phyloP scores from a whole-genome alignment of 2,113 vertebrate species.

The Malurus melanocephalus region DNA sequence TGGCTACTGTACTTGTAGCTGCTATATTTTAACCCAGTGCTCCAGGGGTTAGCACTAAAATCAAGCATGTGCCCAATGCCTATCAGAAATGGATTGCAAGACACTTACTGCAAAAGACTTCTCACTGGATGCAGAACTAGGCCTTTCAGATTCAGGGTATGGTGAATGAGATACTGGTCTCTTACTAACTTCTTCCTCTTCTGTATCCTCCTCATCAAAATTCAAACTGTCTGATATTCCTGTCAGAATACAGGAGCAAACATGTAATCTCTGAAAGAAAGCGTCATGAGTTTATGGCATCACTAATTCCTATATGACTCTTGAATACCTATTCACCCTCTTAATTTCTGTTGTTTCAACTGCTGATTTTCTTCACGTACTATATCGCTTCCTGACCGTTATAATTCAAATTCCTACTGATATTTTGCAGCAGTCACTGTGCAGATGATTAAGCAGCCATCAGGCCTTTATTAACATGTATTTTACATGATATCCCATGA shows the following conservation, averaged over 20 bases:
- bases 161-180: slow-evolving; percentile 67
- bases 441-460: background rate
- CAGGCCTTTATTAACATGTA: background rate
- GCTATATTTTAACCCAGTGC: background rate
- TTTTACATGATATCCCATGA: background rate
- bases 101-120: slow-evolving; percentile 80
- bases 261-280: background rate
- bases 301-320: background rate
- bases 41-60: background rate
- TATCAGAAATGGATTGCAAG: background rate
- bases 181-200: slow-evolving; percentile 71
- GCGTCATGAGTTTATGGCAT: background rate
- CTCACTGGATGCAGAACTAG: slow-evolving; percentile 78
- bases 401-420: background rate
- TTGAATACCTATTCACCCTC: background rate
- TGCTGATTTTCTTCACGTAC: background rate
- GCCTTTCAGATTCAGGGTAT: slow-evolving; percentile 72
- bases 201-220: slow-evolving; percentile 88
- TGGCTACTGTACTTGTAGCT: background rate
- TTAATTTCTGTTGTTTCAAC: background rate
- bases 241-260: slow-evolving; percentile 51
- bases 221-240: slow-evolving; percentile 90
- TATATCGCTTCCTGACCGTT: background rate
- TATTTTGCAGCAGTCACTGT: background rate
- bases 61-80: background rate